Percentiles rank a stretch among this genome's conserved stretches.
Evolutionary conservation across 2,113 vertebrate genomes (phyloP).

Genomic region (Connochaetes taurinus): DNA sequence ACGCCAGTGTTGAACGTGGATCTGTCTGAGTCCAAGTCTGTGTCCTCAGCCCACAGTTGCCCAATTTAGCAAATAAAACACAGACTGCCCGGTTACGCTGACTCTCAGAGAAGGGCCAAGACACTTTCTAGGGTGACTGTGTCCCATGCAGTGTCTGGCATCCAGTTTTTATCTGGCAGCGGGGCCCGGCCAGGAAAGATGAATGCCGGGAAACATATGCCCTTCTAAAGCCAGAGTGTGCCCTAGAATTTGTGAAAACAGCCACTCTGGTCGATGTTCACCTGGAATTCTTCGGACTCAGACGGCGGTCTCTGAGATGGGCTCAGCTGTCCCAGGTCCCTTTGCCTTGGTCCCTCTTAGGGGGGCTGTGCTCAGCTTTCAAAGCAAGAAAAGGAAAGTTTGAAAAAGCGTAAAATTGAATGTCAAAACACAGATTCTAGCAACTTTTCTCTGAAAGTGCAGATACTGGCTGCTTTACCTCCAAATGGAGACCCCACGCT

Average conservation of each 20-base stretch:
- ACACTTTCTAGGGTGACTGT: too few species aligned
- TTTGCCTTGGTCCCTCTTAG: neutral
- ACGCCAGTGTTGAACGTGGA: neutral
- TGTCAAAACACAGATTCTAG: neutral
- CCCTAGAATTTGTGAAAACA: accelerated
- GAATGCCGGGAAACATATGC: accelerated
- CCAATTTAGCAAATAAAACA: neutral
- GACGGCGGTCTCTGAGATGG: accelerated
- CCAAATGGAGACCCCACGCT: neutral
- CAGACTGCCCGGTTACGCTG: too few species aligned
- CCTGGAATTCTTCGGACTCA: neutral
- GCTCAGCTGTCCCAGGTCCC: too few species aligned
- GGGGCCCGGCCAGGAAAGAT: accelerated
- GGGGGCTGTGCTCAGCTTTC: neutral
- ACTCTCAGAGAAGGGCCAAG: neutral
- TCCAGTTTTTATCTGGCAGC: neutral
- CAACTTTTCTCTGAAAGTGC: neutral
- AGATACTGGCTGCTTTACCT: neutral
- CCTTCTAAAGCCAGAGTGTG: accelerated
- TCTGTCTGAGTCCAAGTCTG: neutral
- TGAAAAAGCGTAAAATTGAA: neutral
- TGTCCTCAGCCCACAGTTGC: accelerated
- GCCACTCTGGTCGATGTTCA: too few species aligned
- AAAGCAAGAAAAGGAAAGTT: neutral
- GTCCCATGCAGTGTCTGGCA: accelerated